Conservation (phyloP, 2,888 invertebrate species). For the Resseliella maxima region DNA sequence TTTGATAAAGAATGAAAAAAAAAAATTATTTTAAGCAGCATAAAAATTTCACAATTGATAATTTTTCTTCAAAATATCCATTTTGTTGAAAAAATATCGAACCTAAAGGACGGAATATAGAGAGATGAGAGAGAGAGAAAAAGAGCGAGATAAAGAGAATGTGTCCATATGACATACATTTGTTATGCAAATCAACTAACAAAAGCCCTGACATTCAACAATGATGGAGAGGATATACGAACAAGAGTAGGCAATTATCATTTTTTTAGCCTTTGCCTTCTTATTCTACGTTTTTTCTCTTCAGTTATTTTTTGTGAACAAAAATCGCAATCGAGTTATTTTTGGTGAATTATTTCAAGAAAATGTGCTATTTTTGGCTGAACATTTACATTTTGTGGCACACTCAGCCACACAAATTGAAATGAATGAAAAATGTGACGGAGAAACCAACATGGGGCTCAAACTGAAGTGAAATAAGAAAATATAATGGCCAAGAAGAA, state of each 20-base stretch:
- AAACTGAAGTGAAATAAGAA: not conserved
- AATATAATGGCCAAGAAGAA: not conserved
- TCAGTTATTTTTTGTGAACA: not conserved
- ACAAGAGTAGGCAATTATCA: not conserved
- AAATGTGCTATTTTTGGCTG: not conserved
- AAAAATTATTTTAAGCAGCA: too few relatives aligned
- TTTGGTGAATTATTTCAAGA: not conserved
- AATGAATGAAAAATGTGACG: not conserved
- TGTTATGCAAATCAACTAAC: conserved; percentile 17
- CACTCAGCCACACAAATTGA: not conserved
- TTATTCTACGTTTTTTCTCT: not conserved
- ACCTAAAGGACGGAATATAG: too few relatives aligned
- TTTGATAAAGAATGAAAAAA: too few relatives aligned
- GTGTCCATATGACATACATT: conserved; percentile 31
- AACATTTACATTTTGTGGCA: not conserved
- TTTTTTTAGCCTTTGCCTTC: not conserved
- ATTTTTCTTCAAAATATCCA: too few relatives aligned
- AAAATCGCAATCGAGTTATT: not conserved
- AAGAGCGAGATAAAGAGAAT: not conserved
- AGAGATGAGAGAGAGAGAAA: not conserved
- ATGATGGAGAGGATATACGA: not conserved
- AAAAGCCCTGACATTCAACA: conserved; percentile 15
- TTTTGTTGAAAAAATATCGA: too few relatives aligned
- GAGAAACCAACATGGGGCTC: not conserved
- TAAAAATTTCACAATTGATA: too few relatives aligned